These are phyloP conservation scores for Tetraneura akinire DNA, from an alignment of 1,140 invertebrate genomes.

Conservation along the genomic window DNA sequence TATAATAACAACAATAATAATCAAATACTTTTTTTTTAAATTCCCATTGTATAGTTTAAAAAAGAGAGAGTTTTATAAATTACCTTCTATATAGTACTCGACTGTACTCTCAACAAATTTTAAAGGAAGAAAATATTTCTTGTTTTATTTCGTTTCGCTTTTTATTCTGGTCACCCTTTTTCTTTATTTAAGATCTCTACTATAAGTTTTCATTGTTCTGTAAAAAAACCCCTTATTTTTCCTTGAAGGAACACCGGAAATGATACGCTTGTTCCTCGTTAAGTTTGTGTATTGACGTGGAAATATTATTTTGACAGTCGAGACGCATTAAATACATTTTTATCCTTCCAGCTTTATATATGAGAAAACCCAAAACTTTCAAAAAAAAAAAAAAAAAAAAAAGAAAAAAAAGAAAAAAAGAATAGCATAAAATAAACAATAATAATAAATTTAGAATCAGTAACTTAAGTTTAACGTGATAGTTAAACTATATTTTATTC, in stretches of 20 bases:
- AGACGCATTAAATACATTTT: conserved; percentile 32
- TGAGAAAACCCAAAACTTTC: conserved; percentile 6
- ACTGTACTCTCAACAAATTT: background rate
- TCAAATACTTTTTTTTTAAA: too few species aligned
- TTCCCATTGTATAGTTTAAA: too few species aligned
- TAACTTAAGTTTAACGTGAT: conserved; percentile 24
- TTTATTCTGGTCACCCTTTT: conserved; percentile 12
- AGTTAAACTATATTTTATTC: conserved; percentile 15
- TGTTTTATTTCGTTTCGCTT: background rate
- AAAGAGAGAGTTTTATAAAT: background rate
- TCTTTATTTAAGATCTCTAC: conserved; percentile 24
- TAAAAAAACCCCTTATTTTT: background rate
- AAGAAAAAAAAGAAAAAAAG: too few species aligned
- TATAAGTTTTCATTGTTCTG: conserved; percentile 21
- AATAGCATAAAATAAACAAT: too few species aligned
- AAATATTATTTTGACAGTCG: conserved; percentile 31
- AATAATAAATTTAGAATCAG: background rate
- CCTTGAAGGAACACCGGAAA: background rate
- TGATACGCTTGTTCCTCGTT: conserved; percentile 36
- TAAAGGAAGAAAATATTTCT: background rate
- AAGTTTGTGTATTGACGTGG: conserved; percentile 39
- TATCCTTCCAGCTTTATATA: background rate
- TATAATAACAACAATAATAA: too few species aligned
- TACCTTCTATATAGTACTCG: conserved; percentile 3
- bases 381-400: too few species aligned